Percentiles rank a stretch among this genome's conserved stretches.
These are phyloP conservation scores for Sebastes trivittatus DNA, from an alignment of 2,797 vertebrate species.

Conservation along the genomic window DNA sequence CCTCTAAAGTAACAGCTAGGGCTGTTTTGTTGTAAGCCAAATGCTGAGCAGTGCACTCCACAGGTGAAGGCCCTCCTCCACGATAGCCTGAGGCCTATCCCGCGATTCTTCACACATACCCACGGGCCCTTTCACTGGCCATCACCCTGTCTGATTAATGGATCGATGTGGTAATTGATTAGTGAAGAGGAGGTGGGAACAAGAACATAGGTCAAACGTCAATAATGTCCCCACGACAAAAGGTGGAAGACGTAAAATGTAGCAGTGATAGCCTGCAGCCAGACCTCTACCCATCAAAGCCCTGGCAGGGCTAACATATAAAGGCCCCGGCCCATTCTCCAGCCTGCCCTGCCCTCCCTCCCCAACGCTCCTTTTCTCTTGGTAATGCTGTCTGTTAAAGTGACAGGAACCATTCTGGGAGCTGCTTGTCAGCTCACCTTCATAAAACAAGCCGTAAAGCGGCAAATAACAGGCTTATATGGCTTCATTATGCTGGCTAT, in stretches of 20 bases:
- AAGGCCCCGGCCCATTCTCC: constrained; percentile 79
- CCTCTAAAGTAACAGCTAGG: background rate
- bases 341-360: constrained; percentile 79
- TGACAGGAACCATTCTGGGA: constrained; percentile 90
- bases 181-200: constrained; percentile 91
- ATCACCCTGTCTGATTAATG: constrained; percentile 96
- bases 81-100: constrained; percentile 80
- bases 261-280: constrained; percentile 91
- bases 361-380: constrained; percentile 84
- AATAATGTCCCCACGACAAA: constrained; percentile 89
- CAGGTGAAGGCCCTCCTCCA: constrained; percentile 77
- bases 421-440: constrained; percentile 87
- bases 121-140: constrained; percentile 90
- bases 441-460: constrained; percentile 89
- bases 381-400: constrained; percentile 91
- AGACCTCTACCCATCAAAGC: constrained; percentile 93
- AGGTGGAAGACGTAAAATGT: constrained; percentile 92
- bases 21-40: constrained; percentile 37
- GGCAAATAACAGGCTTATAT: constrained; percentile 87
- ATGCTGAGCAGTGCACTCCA: constrained; percentile 51
- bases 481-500: constrained; percentile 84
- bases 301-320: constrained; percentile 78
- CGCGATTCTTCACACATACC: constrained; percentile 83
- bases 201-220: constrained; percentile 92
- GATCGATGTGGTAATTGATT: constrained; percentile 98